Conservation (phyloP, 2,797 vertebrate genomes). For the Tadarida brasiliensis region DNA sequence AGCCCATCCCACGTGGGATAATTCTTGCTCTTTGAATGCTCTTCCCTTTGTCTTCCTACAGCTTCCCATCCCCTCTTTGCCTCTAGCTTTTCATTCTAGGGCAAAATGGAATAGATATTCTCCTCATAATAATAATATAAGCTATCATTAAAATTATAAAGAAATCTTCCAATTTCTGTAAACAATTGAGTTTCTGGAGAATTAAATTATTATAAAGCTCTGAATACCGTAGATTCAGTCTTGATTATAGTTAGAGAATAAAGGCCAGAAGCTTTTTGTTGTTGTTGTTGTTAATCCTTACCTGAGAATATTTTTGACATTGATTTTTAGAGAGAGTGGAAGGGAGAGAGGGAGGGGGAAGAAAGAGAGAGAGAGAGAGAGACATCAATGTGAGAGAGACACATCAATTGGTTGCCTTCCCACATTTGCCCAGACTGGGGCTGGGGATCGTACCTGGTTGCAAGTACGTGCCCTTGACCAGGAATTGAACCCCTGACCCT, state of each 20-base stretch:
- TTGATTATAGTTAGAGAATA: conserved; percentile 28
- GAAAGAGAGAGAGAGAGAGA: no score
- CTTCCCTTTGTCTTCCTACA: neutral
- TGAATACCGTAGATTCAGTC: neutral
- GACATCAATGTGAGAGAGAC: no score
- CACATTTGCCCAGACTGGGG: no score
- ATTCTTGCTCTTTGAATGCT: neutral
- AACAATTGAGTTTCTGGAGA: conserved; percentile 3
- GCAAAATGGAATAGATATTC: neutral
- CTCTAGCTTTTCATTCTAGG: neutral
- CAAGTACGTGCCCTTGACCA: no score
- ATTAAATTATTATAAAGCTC: neutral
- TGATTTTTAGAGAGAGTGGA: neutral
- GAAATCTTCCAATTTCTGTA: conserved; percentile 4
- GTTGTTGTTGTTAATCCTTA: neutral
- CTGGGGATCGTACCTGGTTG: no score
- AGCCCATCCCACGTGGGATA: neutral
- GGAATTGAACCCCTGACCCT: no score
- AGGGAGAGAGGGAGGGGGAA: neutral
- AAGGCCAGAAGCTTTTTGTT: neutral
- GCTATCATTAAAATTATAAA: conserved; percentile 46
- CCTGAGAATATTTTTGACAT: neutral
- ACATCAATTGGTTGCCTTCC: no score
- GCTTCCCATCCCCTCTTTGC: neutral
- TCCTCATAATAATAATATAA: neutral